Percentiles rank a stretch among this genome's conserved stretches.
These are phyloP conservation scores for Artibeus jamaicensis DNA, from an alignment of 2,797 vertebrate genomes.

Conservation along the genomic window DNA sequence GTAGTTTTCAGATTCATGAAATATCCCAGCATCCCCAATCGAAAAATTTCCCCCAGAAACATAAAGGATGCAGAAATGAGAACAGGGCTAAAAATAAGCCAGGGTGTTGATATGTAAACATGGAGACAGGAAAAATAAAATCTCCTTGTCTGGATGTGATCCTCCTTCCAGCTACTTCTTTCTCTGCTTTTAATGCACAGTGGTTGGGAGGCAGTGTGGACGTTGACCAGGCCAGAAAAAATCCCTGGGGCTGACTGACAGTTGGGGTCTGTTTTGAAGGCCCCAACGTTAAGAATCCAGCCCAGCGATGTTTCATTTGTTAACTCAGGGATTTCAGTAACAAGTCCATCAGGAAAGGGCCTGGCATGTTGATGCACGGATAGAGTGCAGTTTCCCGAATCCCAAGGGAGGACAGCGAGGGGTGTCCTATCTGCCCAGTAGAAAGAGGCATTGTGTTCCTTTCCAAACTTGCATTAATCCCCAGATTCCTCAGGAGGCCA, in stretches of 20 bases:
- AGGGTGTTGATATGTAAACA: not conserved
- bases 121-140: not conserved
- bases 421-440: not conserved
- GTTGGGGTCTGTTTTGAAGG: not conserved
- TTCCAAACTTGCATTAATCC: not conserved
- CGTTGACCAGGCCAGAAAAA: not conserved
- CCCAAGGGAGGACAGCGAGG: not conserved
- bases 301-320: not conserved
- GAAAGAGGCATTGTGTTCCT: not conserved
- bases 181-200: not conserved
- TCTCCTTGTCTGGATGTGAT: not conserved
- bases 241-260: not conserved
- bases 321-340: not conserved
- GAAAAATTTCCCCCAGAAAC: not conserved
- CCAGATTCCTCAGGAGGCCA: not conserved
- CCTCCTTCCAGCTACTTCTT: not conserved
- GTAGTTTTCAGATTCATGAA: not conserved
- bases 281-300: not conserved
- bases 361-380: not conserved
- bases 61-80: not conserved
- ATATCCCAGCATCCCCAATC: not conserved
- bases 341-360: not conserved
- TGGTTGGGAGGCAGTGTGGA: no score
- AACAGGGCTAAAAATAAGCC: constrained; percentile 25
- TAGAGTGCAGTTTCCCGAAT: not conserved